Evolutionary conservation across 1,140 invertebrate genomes (phyloP), one percentile per base, ranked within the genome.

Genomic region (Diorhabda carinulata): DNA sequence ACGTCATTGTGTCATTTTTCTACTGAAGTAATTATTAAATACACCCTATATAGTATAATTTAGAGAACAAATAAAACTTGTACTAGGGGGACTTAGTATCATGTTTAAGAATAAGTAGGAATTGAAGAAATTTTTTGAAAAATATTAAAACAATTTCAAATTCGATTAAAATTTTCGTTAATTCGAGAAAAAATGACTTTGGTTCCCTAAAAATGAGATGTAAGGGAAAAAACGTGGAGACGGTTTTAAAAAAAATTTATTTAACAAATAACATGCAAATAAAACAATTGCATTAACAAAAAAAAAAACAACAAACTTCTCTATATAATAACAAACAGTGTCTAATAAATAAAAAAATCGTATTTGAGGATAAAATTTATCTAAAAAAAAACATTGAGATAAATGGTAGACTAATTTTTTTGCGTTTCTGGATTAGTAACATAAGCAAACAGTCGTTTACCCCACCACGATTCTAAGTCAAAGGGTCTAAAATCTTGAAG

Each of bases 401-500:
- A 25, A 64, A 10, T 10, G 41, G 43, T 47, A 45, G 10, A 44
- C 62, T 45, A 61, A 43, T 61, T 61, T 61, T 61, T 10, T 8
- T 40, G 25, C 25, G 25, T 61, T 41, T 41, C 65, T 45, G 65
- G 43, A 60, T 47, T 67, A 0, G 77, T 79, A 25, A 79, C 78
- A 47, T 75, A 74, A 9, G 70, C 76, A 71, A 76, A 79, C 59
- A 94, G 82, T 72, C 92, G 82, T 78, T 92, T 91, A 58, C 92
- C 92, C 92, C 92, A 95, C 91, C 92, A 95, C 8, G 91, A 89
- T 78, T 94, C 92, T 74, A 95, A 82, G 82, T 94, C 92, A 77
- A 94, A 94, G 5, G 92, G 91, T 77, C 92, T 91, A 78, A 94
- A 94, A 78, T 93, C 91, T 77, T 87, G 84, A 47, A 92, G 83